Evolutionary conservation across 2,797 vertebrate genomes (phyloP).

Genomic region (Artibeus lituratus): DNA sequence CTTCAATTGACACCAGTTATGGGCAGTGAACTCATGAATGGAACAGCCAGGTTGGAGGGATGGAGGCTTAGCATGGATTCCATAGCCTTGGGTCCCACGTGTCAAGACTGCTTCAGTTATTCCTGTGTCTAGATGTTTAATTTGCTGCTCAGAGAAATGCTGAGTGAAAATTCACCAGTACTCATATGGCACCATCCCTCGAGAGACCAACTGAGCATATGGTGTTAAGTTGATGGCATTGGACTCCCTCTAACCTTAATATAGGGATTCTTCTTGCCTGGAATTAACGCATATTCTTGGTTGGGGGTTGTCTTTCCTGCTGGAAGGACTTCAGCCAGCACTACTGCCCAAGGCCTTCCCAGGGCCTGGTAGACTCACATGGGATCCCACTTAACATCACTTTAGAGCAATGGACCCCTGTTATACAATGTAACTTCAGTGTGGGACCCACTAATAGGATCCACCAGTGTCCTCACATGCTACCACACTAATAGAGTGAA

Average conservation of each 20-base stretch:
- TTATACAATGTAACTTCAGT: no score
- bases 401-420: neutral
- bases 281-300: neutral
- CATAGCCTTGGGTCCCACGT: fast-evolving
- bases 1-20: fast-evolving
- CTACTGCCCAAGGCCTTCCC: neutral
- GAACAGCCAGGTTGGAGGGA: fast-evolving
- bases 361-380: neutral
- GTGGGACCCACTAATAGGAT: neutral
- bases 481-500: neutral
- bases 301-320: neutral
- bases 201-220: neutral
- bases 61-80: neutral
- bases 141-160: neutral
- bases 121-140: fast-evolving
- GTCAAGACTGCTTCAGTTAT: fast-evolving
- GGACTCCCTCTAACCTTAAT: neutral
- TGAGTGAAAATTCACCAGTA: fast-evolving
- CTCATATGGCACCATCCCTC: fast-evolving
- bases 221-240: neutral
- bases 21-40: neutral
- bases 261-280: no score
- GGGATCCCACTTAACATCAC: no score
- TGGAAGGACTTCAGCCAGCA: no score
- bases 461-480: neutral